These are phyloP conservation scores for Temnothorax curvispinosus DNA, from an alignment of 1,140 invertebrate species.

Conservation along the genomic window DNA sequence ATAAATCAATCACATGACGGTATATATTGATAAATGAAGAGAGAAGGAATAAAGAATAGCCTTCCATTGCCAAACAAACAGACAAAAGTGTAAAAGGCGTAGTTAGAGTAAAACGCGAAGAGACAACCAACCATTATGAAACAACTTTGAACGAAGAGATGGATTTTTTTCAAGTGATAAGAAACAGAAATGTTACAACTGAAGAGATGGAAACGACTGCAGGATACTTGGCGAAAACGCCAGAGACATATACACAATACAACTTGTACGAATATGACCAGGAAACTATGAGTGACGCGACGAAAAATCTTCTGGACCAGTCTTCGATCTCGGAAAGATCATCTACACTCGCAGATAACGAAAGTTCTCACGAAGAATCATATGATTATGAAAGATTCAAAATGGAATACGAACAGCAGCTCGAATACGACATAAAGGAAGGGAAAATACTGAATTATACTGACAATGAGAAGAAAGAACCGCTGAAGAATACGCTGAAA, in stretches of 20 bases:
- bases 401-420: slow-evolving; percentile 77
- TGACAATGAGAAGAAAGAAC: slow-evolving; percentile 46
- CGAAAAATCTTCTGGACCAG: neutral
- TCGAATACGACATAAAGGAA: slow-evolving; percentile 54
- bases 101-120: slow-evolving; percentile 34
- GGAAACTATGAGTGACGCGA: neutral
- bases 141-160: neutral
- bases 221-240: neutral
- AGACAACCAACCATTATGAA: neutral
- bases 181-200: neutral
- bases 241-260: neutral
- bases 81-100: slow-evolving; percentile 1
- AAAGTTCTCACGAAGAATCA: slow-evolving; percentile 42
- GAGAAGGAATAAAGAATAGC: neutral
- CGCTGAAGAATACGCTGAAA: slow-evolving; percentile 56
- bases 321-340: neutral
- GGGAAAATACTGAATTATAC: slow-evolving; percentile 75
- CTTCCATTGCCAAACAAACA: slow-evolving; percentile 13
- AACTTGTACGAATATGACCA: slow-evolving; percentile 29
- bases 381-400: slow-evolving; percentile 78
- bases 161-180: slow-evolving; percentile 47
- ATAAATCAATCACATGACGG: neutral
- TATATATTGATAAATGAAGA: neutral
- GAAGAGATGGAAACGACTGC: neutral
- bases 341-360: slow-evolving; percentile 23